Evolutionary conservation across 2,113 vertebrate genomes (phyloP), one percentile per base, ranked within the genome.

Genomic region (Ammospiza nelsoni): DNA sequence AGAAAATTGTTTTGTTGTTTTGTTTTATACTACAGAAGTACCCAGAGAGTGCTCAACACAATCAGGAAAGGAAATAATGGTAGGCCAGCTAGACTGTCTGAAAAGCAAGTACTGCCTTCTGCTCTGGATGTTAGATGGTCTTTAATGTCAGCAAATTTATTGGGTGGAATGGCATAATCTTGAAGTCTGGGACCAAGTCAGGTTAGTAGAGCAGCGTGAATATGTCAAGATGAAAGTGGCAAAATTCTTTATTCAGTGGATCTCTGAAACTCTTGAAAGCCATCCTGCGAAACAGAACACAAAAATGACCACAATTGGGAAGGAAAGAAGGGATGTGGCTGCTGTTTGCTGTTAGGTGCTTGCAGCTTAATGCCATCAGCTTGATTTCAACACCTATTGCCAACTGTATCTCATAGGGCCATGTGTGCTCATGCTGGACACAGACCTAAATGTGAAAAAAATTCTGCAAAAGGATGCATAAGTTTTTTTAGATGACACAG

Each of bases 161-260:
- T 44, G 54, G 41, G 43, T 90, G 29, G 46, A 81, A 82, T 65
- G 77, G 77, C 44, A 76, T 76, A 90, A 87, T 44, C 20, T 65
- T 74, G 44, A 61, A 82, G 17, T 74, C 55, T 78, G 69, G 51
- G 73, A 88, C 29, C 54, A 82, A 59, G 59, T 82, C 6, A 17
- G 41, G 55, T 86, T 89, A 61, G 43, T 58, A 84, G 58, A 87
- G 16, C 31, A 68, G 19, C 21, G 43, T 43, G 37, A 74, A 76
- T 84, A 57, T 23, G 12, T 65, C 58, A 82, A 89, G 86, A 94
- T 87, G 51, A 94, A 95, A 92, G 85, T 49, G n/a, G 37, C 8
- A 39, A 83, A 83, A 43, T 37, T 92, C 55, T 94, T 95, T 80
- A 91, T 84, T 95, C 65, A 54, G 86, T 79, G 95, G 87, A 94